Conservation (phyloP, 2,888 invertebrate genomes). For the Tetanocera ferruginea region DNA sequence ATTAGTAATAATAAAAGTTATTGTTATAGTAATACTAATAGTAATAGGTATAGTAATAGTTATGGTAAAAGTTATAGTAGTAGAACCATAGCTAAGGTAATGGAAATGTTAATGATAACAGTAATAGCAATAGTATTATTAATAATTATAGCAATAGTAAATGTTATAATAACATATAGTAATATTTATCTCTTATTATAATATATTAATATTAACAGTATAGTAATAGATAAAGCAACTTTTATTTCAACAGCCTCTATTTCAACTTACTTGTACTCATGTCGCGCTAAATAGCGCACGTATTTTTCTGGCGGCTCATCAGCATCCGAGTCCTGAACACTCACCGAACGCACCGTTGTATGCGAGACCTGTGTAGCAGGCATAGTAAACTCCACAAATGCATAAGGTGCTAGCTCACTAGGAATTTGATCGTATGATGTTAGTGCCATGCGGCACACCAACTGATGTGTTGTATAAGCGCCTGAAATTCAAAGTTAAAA, state of each 20-base stretch:
- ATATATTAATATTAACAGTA: constrained; percentile 12
- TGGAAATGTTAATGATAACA: no score
- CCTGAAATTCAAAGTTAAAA: constrained; percentile 72
- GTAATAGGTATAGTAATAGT: no score
- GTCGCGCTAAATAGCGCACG: constrained; percentile 94
- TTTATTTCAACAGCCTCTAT: neutral
- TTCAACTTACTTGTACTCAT: constrained; percentile 86
- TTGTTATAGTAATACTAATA: no score
- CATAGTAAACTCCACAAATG: constrained; percentile 98
- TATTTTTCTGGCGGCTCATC: constrained; percentile 98
- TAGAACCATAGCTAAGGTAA: no score
- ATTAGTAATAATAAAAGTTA: no score
- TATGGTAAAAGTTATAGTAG: no score
- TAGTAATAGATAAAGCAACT: neutral
- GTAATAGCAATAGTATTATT: no score
- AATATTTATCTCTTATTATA: no score
- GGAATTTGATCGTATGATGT: constrained; percentile 98
- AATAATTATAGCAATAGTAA: no score
- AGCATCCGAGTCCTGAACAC: constrained; percentile 86
- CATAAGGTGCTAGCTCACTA: constrained; percentile 88
- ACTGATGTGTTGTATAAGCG: constrained; percentile 97
- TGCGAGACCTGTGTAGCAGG: constrained; percentile 96
- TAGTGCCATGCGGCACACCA: constrained; percentile 93
- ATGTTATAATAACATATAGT: no score
- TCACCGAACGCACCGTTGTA: constrained; percentile 94